Percentiles rank a stretch among this genome's conserved stretches.
Evolutionary conservation across 2,888 invertebrate genomes (phyloP).

Genomic region (Drosophila tanythrix): DNA sequence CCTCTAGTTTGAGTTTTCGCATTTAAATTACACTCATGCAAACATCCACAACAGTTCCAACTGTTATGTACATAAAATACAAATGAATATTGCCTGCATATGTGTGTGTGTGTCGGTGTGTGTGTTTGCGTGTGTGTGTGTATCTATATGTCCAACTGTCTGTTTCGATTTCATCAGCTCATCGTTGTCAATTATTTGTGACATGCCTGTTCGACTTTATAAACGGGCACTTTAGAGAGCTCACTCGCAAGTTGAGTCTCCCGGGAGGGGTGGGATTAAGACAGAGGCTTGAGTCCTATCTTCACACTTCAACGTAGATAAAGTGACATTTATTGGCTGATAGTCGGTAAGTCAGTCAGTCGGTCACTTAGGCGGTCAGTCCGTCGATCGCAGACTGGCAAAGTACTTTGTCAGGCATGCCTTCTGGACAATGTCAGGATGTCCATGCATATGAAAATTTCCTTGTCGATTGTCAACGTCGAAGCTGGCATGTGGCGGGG

Average conservation of each 20-base stretch:
- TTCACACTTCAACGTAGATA: constrained; percentile 68
- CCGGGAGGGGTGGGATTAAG: constrained; percentile 31
- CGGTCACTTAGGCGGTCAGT: constrained; percentile 13
- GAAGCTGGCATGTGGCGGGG: constrained; percentile 7
- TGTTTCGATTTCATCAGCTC: constrained; percentile 65
- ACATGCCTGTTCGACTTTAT: constrained; percentile 68
- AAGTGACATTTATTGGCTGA: constrained; percentile 76
- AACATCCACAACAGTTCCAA: background rate
- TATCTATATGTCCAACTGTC: constrained; percentile 40
- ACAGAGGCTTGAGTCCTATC: constrained; percentile 30
- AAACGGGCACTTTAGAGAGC: constrained; percentile 65
- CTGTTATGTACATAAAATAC: background rate
- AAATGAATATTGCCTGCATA: background rate
- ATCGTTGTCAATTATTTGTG: constrained; percentile 75
- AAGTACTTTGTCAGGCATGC: constrained; percentile 61
- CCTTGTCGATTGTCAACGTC: constrained; percentile 5
- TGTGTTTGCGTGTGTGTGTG: background rate
- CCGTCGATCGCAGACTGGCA: constrained; percentile 29
- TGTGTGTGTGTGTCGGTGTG: background rate
- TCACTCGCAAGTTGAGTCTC: constrained; percentile 15
- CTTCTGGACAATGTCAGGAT: constrained; percentile 67
- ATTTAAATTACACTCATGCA: background rate
- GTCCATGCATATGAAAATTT: constrained; percentile 71
- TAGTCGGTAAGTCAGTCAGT: constrained; percentile 41
- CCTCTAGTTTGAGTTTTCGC: background rate